These are phyloP conservation scores for Ceriagrion tenellum DNA, from an alignment of 2,888 invertebrate genomes.

Conservation along the genomic window DNA sequence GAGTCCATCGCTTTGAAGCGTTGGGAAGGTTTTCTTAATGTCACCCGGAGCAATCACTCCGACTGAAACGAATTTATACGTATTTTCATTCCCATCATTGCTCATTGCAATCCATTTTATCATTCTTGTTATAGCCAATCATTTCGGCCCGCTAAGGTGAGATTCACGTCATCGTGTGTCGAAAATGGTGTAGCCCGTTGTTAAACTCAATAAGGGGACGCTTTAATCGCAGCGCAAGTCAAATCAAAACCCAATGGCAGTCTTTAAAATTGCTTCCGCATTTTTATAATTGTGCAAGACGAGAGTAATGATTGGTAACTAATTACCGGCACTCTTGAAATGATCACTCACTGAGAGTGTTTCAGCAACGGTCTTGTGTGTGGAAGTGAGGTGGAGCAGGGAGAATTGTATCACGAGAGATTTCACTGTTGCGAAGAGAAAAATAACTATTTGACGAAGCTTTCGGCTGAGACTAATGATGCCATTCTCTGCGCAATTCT, in stretches of 20 bases:
- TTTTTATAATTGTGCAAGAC: not conserved
- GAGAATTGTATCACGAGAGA: not conserved
- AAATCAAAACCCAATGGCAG: not conserved
- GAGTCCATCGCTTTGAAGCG: too few species aligned
- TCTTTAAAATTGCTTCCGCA: not conserved
- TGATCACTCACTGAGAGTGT: not conserved
- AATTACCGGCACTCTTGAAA: not conserved
- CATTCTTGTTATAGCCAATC: too few species aligned
- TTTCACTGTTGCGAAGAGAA: not conserved
- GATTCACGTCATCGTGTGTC: not conserved
- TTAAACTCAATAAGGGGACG: not conserved
- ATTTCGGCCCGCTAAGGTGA: not conserved
- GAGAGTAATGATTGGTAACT: not conserved
- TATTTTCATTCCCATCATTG: too few species aligned
- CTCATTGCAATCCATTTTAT: too few species aligned
- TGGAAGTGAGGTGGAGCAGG: not conserved
- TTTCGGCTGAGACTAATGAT: not conserved
- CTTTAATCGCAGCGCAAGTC: not conserved
- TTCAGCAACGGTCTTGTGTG: not conserved
- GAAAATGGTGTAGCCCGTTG: not conserved
- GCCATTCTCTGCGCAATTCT: not conserved
- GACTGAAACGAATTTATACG: too few species aligned
- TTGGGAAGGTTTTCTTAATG: too few species aligned
- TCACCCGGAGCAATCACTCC: too few species aligned
- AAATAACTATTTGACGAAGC: not conserved